These are phyloP conservation scores for Leptoteleia sp. DNA, from an alignment of 1,140 invertebrate genomes.

Conservation along the genomic window DNA sequence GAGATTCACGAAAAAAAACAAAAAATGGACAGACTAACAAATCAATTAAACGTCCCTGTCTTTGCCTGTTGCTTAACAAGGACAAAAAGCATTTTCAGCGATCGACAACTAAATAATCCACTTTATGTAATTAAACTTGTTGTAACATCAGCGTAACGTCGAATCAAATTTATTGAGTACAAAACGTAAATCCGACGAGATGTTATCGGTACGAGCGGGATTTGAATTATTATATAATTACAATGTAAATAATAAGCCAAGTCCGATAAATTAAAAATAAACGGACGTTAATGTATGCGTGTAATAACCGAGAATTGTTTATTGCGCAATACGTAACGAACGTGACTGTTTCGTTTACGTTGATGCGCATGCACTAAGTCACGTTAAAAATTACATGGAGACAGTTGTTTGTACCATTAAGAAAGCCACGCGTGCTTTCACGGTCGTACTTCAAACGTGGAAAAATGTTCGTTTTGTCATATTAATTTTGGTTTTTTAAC, in stretches of 20 bases:
- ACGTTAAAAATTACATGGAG: conserved; percentile 28
- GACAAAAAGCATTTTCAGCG: not conserved
- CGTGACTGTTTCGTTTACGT: conserved; percentile 22
- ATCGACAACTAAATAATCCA: conserved; percentile 4
- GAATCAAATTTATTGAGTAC: conserved; percentile 16
- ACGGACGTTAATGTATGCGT: conserved; percentile 25
- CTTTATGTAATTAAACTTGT: conserved; percentile 15
- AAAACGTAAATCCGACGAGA: not conserved
- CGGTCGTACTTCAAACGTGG: too few species aligned
- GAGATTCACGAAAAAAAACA: too few species aligned
- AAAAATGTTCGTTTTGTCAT: too few species aligned
- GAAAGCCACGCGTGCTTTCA: conserved; percentile 19
- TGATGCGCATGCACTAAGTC: conserved; percentile 14
- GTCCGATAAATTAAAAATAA: conserved; percentile 33
- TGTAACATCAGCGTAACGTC: not conserved
- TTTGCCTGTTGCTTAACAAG: not conserved
- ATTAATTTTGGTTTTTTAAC: too few species aligned
- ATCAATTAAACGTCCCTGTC: too few species aligned
- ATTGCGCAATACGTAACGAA: conserved; percentile 30
- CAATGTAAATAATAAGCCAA: conserved; percentile 19
- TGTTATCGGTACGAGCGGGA: conserved; percentile 3
- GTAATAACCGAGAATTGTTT: conserved; percentile 38
- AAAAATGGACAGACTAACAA: too few species aligned
- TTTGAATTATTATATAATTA: conserved; percentile 31
- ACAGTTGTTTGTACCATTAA: conserved; percentile 16